A percentile compares a stretch with the other conserved stretches of the same genome.
These are phyloP conservation scores for Caranx melampygus DNA, from an alignment of 2,113 vertebrate genomes.

Conservation along the genomic window DNA sequence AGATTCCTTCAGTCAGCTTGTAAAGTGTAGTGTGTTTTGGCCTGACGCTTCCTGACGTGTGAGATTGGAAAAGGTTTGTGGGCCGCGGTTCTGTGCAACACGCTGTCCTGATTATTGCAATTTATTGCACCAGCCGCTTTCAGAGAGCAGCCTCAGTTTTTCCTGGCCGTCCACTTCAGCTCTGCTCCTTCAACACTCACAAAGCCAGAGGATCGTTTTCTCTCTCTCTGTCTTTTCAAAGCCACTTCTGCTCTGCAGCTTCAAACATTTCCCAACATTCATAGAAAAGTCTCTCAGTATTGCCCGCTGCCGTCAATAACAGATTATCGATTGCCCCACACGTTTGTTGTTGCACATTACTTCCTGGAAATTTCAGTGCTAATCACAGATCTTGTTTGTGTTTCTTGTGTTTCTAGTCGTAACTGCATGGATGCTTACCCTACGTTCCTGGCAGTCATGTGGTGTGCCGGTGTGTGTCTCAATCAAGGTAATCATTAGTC, in stretches of 20 bases:
- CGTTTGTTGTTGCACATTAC: constrained; percentile 16
- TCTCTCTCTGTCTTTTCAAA: background rate
- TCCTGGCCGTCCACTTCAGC: constrained; percentile 27
- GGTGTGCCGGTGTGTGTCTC: constrained; percentile 93
- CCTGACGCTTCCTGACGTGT: background rate
- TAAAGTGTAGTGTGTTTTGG: background rate
- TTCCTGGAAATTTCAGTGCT: constrained; percentile 14
- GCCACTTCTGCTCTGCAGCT: constrained; percentile 1
- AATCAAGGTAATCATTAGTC: constrained; percentile 88
- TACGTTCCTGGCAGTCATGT: constrained; percentile 92
- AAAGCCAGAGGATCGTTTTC: background rate
- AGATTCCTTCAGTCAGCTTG: background rate
- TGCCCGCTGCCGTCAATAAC: background rate
- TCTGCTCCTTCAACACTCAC: background rate
- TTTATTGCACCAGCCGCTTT: constrained; percentile 39
- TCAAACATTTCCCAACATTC: constrained; percentile 1
- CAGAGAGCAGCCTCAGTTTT: constrained; percentile 27
- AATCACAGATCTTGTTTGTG: constrained; percentile 16
- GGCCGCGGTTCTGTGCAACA: constrained; percentile 14
- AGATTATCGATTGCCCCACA: constrained; percentile 39
- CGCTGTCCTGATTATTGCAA: constrained; percentile 36
- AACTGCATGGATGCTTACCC: constrained; percentile 94
- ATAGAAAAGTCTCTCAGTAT: background rate
- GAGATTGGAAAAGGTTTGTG: background rate
- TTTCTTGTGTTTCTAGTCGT: constrained; percentile 87